Evolutionary conservation across 2,113 vertebrate species (phyloP), one percentile per base, ranked within the genome.

Genomic region (Hystrix brachyura): DNA sequence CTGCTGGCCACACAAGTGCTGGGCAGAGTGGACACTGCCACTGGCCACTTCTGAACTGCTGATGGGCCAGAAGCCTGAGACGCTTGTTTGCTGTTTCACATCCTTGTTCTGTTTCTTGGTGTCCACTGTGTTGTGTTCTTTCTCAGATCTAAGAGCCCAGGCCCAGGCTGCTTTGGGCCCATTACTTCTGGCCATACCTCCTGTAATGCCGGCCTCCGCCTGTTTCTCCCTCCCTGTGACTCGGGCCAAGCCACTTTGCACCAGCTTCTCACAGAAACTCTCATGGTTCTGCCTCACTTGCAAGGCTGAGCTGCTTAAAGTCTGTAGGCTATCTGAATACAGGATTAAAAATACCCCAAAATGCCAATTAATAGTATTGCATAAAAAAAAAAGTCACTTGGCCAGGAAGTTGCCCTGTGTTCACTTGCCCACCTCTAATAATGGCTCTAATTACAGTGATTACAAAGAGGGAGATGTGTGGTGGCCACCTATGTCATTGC

Each of bases 391-490:
- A 97, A 90, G 96, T 0, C 3, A 14, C n/a, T 87, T 67, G 46
- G 53, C 60, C 90, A 95, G 96, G 59, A 94, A 10, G 81, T 91
- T 79, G 88, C 72, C 72, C 43, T 48, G 62, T 11, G 11, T 74
- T 38, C 46, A 79, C 95, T 96, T n/a, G 32, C 14, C 74, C 83
- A 72, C 13, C 69, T 96, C 96, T 94, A 96, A 93, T 98, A 98
- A 98, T 98, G 93, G 90, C 97, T 97, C 98, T 99, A 99, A 99
- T 99, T 99, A 98, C 97, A 98, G 98, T 98, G 98, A 99, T 98
- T 98, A 98, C 98, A 98, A 98, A 98, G 98, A 98, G 98, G 96
- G 98, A 98, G 98, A 95, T 92, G 97, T 97, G 93, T 88, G 96
- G 97, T 78, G 96, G 93, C 95, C 85, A 96, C 98, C 97, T 97